phyloP scores from a whole-genome alignment of 2,888 invertebrate species.

The Bombylius discolor region DNA sequence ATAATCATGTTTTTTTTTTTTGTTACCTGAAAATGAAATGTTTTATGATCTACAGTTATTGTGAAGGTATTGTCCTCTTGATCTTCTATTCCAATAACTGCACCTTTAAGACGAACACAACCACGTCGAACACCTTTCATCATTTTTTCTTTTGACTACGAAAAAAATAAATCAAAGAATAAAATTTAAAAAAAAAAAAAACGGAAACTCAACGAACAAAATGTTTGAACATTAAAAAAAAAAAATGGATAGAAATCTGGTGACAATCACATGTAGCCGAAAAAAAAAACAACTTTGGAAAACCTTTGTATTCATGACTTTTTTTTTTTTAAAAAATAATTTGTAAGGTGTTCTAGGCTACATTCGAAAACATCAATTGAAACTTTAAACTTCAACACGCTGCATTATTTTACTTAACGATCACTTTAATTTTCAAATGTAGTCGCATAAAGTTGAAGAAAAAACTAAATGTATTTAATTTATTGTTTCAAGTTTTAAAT shows the following conservation, averaged over 20 bases:
- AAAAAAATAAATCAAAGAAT: conserved; percentile 25
- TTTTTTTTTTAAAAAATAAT: no score
- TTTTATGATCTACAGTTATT: conserved; percentile 96
- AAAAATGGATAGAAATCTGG: not conserved
- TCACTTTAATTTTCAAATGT: no score
- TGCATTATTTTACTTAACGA: no score
- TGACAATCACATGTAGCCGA: no score
- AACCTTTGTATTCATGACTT: no score
- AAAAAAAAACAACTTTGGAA: no score
- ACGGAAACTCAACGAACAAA: not conserved
- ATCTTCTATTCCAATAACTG: conserved; percentile 96
- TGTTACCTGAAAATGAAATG: conserved; percentile 88
- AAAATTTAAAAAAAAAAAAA: not conserved
- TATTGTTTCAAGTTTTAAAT: no score
- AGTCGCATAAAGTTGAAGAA: no score
- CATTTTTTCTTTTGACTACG: conserved; percentile 96
- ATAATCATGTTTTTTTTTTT: not conserved
- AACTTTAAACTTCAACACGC: no score
- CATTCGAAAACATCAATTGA: no score
- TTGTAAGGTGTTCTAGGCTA: no score
- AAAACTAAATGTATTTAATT: no score
- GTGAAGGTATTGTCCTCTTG: conserved; percentile 99
- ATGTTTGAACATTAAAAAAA: not conserved
- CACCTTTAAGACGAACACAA: conserved; percentile 92
- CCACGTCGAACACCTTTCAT: conserved; percentile 91